Conservation (phyloP, 2,888 invertebrate genomes). For the Eristalis tenax region DNA sequence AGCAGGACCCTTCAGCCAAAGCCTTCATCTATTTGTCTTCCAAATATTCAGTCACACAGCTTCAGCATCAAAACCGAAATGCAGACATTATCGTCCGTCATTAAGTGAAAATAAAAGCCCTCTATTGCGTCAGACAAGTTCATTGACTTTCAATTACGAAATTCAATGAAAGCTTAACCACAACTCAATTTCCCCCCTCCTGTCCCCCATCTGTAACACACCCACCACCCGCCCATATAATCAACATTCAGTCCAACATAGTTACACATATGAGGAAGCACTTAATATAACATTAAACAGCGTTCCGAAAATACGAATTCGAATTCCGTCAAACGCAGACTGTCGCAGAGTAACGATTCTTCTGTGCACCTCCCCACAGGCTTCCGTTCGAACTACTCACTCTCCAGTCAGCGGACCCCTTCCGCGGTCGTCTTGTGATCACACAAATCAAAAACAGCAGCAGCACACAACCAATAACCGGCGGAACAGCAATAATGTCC, state of each 20-base stretch:
- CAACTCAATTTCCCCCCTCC: constrained; percentile 50
- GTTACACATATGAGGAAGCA: constrained; percentile 53
- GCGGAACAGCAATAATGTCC: constrained; percentile 37
- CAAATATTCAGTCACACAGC: neutral
- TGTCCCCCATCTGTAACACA: neutral
- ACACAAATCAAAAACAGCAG: constrained; percentile 69
- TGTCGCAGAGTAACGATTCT: constrained; percentile 21
- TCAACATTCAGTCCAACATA: constrained; percentile 3
- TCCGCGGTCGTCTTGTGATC: constrained; percentile 12
- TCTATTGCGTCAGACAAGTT: constrained; percentile 3
- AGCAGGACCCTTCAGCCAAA: too few species aligned
- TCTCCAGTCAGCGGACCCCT: neutral
- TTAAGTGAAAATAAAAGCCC: constrained; percentile 45
- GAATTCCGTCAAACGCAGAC: constrained; percentile 55
- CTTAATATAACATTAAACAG: constrained; percentile 67
- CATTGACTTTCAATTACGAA: constrained; percentile 44
- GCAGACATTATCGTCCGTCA: constrained; percentile 8
- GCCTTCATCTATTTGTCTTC: too few species aligned
- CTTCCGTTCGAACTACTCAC: too few species aligned
- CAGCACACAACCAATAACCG: constrained; percentile 50
- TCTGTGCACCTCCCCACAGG: neutral
- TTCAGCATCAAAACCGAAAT: neutral
- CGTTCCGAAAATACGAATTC: constrained; percentile 45
- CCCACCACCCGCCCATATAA: neutral
- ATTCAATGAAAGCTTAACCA: constrained; percentile 54